A percentile compares a stretch with the other conserved stretches of the same genome.
phyloP scores from a whole-genome alignment of 2,888 invertebrate genomes.

The Fissipunctia ypsillon region DNA sequence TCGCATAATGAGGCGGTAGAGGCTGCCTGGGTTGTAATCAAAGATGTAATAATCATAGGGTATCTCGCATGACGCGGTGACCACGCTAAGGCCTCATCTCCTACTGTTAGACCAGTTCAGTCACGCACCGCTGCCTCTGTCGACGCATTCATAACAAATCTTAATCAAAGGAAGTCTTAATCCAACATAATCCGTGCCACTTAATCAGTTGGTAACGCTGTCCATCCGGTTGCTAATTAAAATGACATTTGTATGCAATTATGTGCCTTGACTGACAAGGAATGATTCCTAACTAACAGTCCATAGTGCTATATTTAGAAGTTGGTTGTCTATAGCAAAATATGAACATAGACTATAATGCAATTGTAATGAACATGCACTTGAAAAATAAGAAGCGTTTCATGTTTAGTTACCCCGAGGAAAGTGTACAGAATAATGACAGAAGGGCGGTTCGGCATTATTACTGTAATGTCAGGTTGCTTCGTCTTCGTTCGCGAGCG shows the following conservation, averaged over 20 bases:
- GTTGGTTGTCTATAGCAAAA: conserved; percentile 50
- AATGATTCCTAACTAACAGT: conserved; percentile 44
- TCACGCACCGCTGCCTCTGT: conserved; percentile 71
- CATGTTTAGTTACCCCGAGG: conserved; percentile 82
- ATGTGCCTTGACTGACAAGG: conserved; percentile 49
- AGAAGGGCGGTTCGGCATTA: conserved; percentile 87
- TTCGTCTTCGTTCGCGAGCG: conserved; percentile 86
- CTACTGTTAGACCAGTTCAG: conserved; percentile 74
- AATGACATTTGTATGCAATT: conserved; percentile 60
- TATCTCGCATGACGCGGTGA: conserved; percentile 70
- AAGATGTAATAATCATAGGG: conserved; percentile 72
- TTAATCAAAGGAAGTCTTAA: conserved; percentile 71
- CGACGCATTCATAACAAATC: conserved; percentile 68
- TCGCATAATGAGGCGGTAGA: conserved; percentile 74
- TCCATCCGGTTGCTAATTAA: conserved; percentile 67
- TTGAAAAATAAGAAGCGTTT: conserved; percentile 79
- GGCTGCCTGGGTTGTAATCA: conserved; percentile 72
- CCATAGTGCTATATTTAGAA: conserved; percentile 47
- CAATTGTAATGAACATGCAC: conserved; percentile 79
- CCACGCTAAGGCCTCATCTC: conserved; percentile 54
- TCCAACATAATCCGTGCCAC: conserved; percentile 70
- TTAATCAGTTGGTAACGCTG: conserved; percentile 67
- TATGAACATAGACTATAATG: conserved; percentile 66
- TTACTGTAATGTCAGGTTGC: conserved; percentile 89
- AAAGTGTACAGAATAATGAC: conserved; percentile 88